A percentile compares a stretch with the other conserved stretches of the same genome.
These are phyloP conservation scores for Eupithecia inturbata DNA, from an alignment of 2,888 invertebrate genomes.

Conservation along the genomic window DNA sequence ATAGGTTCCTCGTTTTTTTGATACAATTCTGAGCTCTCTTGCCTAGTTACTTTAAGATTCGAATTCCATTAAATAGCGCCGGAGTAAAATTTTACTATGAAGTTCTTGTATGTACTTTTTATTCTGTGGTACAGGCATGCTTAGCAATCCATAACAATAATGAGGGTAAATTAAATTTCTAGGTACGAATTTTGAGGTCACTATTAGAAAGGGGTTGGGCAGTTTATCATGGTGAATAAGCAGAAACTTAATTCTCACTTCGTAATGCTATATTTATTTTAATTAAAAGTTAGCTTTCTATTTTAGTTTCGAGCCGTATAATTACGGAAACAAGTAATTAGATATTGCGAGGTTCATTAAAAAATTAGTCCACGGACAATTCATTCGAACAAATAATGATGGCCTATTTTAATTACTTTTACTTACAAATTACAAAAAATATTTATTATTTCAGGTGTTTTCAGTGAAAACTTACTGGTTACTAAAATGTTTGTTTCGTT, in stretches of 20 bases:
- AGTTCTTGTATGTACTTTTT: not conserved
- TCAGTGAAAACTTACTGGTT: not conserved
- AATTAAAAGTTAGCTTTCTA: not conserved
- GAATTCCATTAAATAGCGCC: not conserved
- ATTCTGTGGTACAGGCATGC: conserved; percentile 15
- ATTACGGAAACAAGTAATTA: not conserved
- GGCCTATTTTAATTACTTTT: not conserved
- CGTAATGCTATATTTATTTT: not conserved
- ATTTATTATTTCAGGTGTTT: not conserved
- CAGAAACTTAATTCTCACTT: conserved; percentile 14
- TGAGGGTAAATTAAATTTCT: conserved; percentile 40
- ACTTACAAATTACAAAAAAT: not conserved
- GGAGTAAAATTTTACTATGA: not conserved
- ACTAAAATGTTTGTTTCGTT: not conserved
- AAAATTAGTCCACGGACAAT: not conserved
- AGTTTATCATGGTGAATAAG: conserved; percentile 26
- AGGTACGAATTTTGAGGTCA: conserved; percentile 31
- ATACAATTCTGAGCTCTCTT: not conserved
- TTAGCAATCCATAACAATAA: conserved; percentile 34
- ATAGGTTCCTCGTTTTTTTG: not conserved
- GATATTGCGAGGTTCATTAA: not conserved
- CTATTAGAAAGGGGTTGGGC: conserved; percentile 32
- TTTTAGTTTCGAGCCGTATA: not conserved
- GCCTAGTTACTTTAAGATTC: not conserved
- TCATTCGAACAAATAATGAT: not conserved